Evolutionary conservation across 2,113 vertebrate genomes (phyloP).

Genomic region (Rattus norvegicus): DNA sequence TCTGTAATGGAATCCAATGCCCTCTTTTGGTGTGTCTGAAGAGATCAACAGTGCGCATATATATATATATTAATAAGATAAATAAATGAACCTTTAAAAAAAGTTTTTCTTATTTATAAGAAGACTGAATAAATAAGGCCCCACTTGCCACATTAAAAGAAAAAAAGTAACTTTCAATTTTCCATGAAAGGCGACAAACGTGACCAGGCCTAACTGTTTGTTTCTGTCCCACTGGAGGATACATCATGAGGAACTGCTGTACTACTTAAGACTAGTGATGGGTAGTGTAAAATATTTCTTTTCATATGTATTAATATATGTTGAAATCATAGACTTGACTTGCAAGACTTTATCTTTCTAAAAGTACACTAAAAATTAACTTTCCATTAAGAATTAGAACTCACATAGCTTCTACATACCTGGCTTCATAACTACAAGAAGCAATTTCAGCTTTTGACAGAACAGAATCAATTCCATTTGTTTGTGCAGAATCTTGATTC

Average conservation of each 20-base stretch:
- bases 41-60: no score
- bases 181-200: conserved; percentile 32
- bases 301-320: not conserved
- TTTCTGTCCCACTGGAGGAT: not conserved
- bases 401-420: conserved; percentile 87
- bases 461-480: conserved; percentile 88
- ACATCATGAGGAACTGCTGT: not conserved
- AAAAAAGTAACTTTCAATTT: conserved; percentile 19
- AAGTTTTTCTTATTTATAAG: not conserved
- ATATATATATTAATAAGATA: no score
- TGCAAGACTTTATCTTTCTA: not conserved
- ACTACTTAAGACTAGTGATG: conserved; percentile 14
- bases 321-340: not conserved
- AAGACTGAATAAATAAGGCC: not conserved
- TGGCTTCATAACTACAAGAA: conserved; percentile 98
- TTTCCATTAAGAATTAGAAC: not conserved
- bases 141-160: not conserved
- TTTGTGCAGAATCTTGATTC: conserved; percentile 81
- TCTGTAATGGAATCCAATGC: no score
- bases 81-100: no score
- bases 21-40: no score
- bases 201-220: not conserved
- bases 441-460: conserved; percentile 98
- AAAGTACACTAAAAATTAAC: conserved; percentile 14
- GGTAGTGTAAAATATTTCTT: not conserved